phyloP scores from a whole-genome alignment of 2,797 vertebrate genomes.

The Phrynocephalus vlangalii region DNA sequence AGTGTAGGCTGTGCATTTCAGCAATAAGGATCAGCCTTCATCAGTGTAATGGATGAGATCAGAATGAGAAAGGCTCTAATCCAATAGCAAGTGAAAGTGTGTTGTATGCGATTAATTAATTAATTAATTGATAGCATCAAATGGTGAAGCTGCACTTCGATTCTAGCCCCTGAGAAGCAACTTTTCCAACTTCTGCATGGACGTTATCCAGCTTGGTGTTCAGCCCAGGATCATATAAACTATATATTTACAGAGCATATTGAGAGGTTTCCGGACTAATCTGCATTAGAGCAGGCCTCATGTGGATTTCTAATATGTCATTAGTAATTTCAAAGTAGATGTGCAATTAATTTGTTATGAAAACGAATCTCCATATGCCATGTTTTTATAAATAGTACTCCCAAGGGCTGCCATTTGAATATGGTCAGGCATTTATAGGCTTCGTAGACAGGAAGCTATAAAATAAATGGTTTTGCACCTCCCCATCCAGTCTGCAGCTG shows the following conservation, averaged over 20 bases:
- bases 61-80: too few relatives aligned
- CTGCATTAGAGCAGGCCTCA: background rate
- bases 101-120: too few relatives aligned
- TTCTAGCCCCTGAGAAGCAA: background rate
- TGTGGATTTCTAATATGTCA: constrained; percentile 22
- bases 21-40: background rate
- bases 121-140: background rate
- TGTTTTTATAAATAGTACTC: constrained; percentile 17
- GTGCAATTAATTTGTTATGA: constrained; percentile 31
- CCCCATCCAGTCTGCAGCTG: background rate
- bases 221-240: background rate
- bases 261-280: background rate
- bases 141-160: background rate
- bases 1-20: background rate
- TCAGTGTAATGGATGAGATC: background rate
- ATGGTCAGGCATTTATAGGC: background rate
- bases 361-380: background rate
- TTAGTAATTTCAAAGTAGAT: constrained; percentile 2
- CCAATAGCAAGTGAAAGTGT: too few relatives aligned
- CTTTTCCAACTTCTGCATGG: too few relatives aligned
- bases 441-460: background rate
- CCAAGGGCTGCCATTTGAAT: constrained; percentile 14
- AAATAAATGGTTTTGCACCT: background rate
- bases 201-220: background rate
- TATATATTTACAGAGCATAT: background rate